phyloP scores from a whole-genome alignment of 2,797 vertebrate genomes.

The Leuciscus waleckii region DNA sequence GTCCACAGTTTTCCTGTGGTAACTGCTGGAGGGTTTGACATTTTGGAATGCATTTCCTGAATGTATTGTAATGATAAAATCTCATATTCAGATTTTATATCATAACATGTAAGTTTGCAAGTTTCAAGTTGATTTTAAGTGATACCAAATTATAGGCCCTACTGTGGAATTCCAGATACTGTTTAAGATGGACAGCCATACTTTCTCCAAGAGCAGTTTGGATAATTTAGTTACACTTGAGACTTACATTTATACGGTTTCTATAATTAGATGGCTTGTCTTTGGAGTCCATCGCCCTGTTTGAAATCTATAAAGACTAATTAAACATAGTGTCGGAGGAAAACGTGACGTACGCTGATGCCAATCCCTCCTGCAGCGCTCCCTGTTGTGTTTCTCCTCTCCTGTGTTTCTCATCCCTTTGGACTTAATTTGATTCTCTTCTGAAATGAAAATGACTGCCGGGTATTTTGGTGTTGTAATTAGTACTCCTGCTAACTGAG shows the following conservation, averaged over 20 bases:
- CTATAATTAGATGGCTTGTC: constrained; percentile 26
- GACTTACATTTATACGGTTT: neutral
- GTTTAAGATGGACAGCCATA: neutral
- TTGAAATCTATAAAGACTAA: constrained; percentile 50
- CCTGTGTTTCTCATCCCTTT: constrained; percentile 21
- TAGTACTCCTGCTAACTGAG: constrained; percentile 31
- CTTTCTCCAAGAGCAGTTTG: neutral
- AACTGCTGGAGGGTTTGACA: neutral
- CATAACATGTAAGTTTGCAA: neutral
- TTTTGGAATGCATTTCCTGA: neutral
- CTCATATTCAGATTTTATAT: neutral
- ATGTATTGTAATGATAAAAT: neutral
- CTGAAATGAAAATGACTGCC: constrained; percentile 35
- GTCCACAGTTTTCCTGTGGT: neutral
- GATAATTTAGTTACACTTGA: constrained; percentile 19
- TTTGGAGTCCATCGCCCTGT: constrained; percentile 9
- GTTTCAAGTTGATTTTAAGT: neutral
- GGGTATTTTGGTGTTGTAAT: constrained; percentile 40
- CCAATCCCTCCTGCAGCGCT: neutral
- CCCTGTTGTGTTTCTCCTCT: constrained; percentile 18
- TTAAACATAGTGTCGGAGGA: constrained; percentile 31
- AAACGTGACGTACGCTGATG: neutral
- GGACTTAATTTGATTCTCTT: constrained; percentile 38
- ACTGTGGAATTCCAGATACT: neutral
- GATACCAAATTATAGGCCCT: neutral